These are phyloP conservation scores for Magallana angulata DNA, from an alignment of 1,140 invertebrate species.

Conservation along the genomic window DNA sequence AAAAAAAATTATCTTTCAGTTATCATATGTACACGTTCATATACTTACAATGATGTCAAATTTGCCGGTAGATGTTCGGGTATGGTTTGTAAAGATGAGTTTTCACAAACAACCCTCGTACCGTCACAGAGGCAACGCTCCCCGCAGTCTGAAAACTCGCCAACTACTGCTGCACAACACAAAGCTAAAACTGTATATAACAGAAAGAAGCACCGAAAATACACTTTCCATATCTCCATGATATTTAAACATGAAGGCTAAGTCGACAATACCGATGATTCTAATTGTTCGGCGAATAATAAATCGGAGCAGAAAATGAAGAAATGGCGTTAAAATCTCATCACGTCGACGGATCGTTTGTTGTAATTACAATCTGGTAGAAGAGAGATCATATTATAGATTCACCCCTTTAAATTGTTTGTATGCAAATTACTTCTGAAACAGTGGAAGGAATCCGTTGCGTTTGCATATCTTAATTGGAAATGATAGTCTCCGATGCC, in stretches of 20 bases:
- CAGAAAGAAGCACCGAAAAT: background rate
- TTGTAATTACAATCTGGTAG: background rate
- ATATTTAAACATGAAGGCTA: background rate
- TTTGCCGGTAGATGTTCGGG: background rate
- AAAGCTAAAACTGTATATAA: background rate
- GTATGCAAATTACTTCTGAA: constrained; percentile 22
- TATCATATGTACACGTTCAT: background rate
- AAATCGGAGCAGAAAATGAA: background rate
- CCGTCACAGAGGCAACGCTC: background rate
- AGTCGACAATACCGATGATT: background rate
- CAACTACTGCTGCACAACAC: background rate
- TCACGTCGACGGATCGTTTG: background rate
- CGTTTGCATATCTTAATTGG: constrained; percentile 31
- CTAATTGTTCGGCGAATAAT: background rate
- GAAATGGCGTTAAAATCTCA: constrained; percentile 1
- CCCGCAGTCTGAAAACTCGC: background rate
- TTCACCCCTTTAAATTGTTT: constrained; percentile 18
- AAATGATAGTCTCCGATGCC: constrained; percentile 19
- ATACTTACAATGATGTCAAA: constrained; percentile 23
- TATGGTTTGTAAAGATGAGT: background rate
- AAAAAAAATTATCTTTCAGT: no score
- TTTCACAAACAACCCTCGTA: background rate
- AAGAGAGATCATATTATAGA: background rate
- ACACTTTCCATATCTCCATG: background rate
- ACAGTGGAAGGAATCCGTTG: background rate